Conservation (phyloP, 35 echinoderm and acorn worm species). For the Apostichopus californicus region DNA sequence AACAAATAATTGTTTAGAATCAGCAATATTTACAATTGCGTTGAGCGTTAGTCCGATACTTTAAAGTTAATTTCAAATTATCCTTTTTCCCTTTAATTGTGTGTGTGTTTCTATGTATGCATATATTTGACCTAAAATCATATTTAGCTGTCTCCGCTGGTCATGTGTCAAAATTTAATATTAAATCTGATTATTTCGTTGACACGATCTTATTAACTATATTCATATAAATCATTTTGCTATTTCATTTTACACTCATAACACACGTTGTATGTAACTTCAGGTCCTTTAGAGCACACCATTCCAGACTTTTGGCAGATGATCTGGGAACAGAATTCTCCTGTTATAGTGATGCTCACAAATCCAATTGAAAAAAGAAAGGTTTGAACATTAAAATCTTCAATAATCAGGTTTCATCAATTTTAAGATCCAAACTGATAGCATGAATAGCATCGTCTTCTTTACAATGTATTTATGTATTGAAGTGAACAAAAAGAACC, state of each 20-base stretch:
- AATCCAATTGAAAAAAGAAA: conserved; percentile 83
- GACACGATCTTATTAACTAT: background rate
- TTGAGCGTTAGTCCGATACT: too few species aligned
- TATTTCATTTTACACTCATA: background rate
- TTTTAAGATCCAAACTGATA: too few species aligned
- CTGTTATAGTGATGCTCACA: conserved; percentile 74
- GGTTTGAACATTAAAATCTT: conserved; percentile 35
- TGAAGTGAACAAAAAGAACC: too few species aligned
- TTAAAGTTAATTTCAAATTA: too few species aligned
- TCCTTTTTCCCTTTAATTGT: too few species aligned
- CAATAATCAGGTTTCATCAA: too few species aligned
- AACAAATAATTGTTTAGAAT: too few species aligned
- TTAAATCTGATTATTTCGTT: background rate
- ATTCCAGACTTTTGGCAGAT: conserved; percentile 80
- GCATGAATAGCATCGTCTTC: too few species aligned
- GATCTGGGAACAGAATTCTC: conserved; percentile 80
- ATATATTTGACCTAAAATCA: too few species aligned
- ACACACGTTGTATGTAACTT: background rate
- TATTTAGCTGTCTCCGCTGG: background rate
- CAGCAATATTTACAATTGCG: too few species aligned
- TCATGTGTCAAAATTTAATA: background rate
- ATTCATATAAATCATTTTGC: background rate
- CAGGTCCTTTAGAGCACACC: conserved; percentile 75
- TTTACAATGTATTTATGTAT: too few species aligned
- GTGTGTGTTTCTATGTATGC: too few species aligned